These are phyloP conservation scores for Petrolisthes manimaculis DNA, from an alignment of 2,888 invertebrate species.

Conservation along the genomic window DNA sequence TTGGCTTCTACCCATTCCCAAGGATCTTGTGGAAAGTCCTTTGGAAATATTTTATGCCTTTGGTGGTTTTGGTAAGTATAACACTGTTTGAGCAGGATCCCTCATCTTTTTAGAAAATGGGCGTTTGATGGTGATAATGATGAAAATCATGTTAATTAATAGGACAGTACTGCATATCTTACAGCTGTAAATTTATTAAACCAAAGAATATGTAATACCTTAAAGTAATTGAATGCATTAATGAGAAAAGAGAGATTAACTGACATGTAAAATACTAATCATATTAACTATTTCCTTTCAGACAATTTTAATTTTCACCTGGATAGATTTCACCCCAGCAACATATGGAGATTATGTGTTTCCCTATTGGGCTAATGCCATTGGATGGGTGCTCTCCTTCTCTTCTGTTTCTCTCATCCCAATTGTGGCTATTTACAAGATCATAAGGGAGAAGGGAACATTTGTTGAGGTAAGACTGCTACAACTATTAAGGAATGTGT, in stretches of 20 bases:
- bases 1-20: slow-evolving; percentile 76
- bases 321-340: slow-evolving; percentile 77
- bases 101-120: too few relatives aligned
- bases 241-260: too few relatives aligned
- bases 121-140: too few relatives aligned
- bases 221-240: too few relatives aligned
- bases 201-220: too few relatives aligned
- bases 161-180: too few relatives aligned
- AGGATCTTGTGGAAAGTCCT: slow-evolving; percentile 79
- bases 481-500: neutral
- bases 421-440: slow-evolving; percentile 74
- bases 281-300: slow-evolving; percentile 68
- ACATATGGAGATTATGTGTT: slow-evolving; percentile 78
- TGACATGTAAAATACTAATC: too few relatives aligned
- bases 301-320: slow-evolving; percentile 81
- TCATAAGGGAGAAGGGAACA: slow-evolving; percentile 67
- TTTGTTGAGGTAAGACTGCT: slow-evolving; percentile 50
- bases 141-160: too few relatives aligned
- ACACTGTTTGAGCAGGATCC: too few relatives aligned
- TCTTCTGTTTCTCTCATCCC: slow-evolving; percentile 80
- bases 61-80: slow-evolving; percentile 78
- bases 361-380: slow-evolving; percentile 78
- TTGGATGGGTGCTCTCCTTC: slow-evolving; percentile 81
- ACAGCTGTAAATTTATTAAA: too few relatives aligned
- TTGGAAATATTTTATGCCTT: slow-evolving; percentile 81